phyloP scores from a whole-genome alignment of 2,797 vertebrate species.

The Taeniopygia guttata region DNA sequence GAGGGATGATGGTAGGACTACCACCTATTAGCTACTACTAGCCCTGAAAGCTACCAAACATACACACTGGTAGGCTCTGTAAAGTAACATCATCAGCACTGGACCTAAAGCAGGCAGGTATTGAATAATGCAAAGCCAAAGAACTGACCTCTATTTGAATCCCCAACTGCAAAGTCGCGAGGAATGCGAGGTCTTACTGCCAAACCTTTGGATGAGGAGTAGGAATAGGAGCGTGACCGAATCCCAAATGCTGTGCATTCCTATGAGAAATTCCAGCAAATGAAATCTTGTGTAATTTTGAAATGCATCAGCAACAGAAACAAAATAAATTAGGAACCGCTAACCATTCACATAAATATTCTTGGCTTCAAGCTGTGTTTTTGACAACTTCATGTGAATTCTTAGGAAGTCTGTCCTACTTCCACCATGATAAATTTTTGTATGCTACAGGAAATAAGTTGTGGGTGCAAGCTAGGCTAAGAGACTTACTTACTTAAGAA shows the following conservation, averaged over 20 bases:
- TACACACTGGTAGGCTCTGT: background rate
- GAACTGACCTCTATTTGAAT: constrained; percentile 72
- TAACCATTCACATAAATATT: fast-evolving
- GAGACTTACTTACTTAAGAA: background rate
- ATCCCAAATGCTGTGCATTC: constrained; percentile 76
- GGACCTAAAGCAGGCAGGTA: background rate
- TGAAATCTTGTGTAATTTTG: background rate
- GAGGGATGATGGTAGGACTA: fast-evolving
- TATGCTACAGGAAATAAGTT: background rate
- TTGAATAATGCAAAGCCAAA: background rate
- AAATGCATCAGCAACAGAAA: background rate
- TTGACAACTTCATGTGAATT: background rate
- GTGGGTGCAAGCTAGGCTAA: background rate
- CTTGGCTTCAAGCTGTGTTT: background rate
- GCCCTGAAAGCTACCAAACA: fast-evolving
- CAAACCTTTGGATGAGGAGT: constrained; percentile 87
- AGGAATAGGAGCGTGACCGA: constrained; percentile 93
- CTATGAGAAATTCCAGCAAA: constrained; percentile 65
- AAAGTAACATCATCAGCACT: background rate
- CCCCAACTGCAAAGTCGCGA: constrained; percentile 69
- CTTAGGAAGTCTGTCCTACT: background rate
- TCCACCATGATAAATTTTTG: background rate
- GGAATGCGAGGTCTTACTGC: constrained; percentile 73
- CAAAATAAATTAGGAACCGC: background rate
- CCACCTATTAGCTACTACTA: background rate